Base-by-base conservation (phyloP, 2,888 invertebrate species). In the Aphidoletes aphidimyza region DNA sequence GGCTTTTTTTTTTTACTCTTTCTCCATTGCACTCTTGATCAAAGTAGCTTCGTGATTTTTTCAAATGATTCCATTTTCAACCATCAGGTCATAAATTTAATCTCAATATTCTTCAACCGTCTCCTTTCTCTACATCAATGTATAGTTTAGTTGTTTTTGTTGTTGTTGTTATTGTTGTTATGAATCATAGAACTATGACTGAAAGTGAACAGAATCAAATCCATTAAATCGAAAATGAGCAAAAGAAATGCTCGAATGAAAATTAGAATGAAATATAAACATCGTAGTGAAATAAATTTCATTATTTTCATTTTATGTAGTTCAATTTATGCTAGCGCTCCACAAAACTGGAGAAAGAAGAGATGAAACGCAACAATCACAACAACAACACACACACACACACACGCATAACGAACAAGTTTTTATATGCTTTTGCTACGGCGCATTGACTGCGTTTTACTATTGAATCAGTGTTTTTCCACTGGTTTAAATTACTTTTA, bases 251-350 rank as follows among this genome's bases (percentile, higher is more conserved):
- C 14, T 42, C 42, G 42, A 42, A 42, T 14, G 34, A 34, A 54
- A 30, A 69, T 69, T 69, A 34, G 34, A 69, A 69, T 69, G 69
- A 69, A 69, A 69, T n/a, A 69, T 69, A 69, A 69, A 69, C 69
- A 69, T 69, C 69, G 34, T 69, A 69, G 34, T 54, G 54, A 54
- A 54, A 54, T 54, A 42, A 42, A 54, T 54, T 69, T 69, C 69
- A 69, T 69, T 69, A 69, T 69, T 69, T n/a, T 69, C 69, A 69
- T 69, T 69, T 39, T 69, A 69, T 69, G 14, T 69, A 69, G 69
- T 69, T 69, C 69, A 69, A 69, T 69, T 69, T n/a, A n/a, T n/a
- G n/a, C n/a, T n/a, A 54, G 5, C n/a, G 39, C 5, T 5, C n/a
- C n/a, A 54, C 22, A 22, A 3, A 22, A 17, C 9, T 22, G 14